These are phyloP conservation scores for Acanthosepion lycidas DNA, from an alignment of 2,888 invertebrate genomes.

Conservation along the genomic window DNA sequence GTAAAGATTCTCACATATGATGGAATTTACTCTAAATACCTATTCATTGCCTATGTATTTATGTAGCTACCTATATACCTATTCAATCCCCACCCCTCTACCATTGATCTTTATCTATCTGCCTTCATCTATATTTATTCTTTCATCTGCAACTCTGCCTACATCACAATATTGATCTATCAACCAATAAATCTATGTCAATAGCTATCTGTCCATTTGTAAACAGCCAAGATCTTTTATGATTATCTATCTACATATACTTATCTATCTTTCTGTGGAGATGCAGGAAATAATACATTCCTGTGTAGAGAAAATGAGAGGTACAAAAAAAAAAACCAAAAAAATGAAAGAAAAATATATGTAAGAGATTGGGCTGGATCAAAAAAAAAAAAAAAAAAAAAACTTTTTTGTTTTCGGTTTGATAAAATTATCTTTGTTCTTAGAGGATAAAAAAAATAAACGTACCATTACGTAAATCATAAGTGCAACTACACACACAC, in stretches of 20 bases:
- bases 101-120: neutral
- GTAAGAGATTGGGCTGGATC: neutral
- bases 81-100: neutral
- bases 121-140: neutral
- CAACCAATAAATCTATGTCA: neutral
- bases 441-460: neutral
- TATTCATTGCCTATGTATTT: neutral
- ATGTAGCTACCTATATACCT: neutral
- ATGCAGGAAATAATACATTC: neutral
- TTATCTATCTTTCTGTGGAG: neutral
- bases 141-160: neutral
- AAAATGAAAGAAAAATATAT: neutral
- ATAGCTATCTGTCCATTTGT: neutral
- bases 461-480: too few relatives aligned
- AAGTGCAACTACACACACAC: too few relatives aligned
- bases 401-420: neutral
- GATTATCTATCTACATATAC: neutral
- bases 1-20: neutral
- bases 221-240: neutral
- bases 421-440: neutral
- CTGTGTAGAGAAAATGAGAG: neutral
- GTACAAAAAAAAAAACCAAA: neutral
- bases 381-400: neutral
- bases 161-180: neutral
- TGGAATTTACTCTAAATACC: neutral